Evolutionary conservation across 2,113 vertebrate genomes (phyloP).

Genomic region (Chamaea fasciata): DNA sequence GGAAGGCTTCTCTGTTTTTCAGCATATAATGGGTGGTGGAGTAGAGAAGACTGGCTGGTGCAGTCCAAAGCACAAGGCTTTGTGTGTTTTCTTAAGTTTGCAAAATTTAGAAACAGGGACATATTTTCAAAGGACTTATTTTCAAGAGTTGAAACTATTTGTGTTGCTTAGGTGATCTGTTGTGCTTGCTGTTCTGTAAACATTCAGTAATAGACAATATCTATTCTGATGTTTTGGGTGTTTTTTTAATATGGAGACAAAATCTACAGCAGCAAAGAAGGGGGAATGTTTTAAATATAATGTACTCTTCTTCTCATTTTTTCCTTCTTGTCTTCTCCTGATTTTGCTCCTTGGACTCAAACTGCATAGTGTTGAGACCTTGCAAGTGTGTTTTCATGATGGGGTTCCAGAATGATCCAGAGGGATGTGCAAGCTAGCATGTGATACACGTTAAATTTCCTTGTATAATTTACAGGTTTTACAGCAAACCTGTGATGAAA

Average conservation of each 20-base stretch:
- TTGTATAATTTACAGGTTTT: background rate
- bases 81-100: background rate
- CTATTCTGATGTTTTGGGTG: background rate
- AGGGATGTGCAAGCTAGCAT: background rate
- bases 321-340: background rate
- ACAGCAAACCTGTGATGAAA: background rate
- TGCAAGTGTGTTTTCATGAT: background rate
- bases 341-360: background rate
- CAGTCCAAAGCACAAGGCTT: fast-evolving
- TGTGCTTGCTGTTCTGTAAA: background rate
- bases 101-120: background rate
- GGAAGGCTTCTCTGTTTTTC: background rate
- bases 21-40: background rate
- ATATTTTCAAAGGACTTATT: background rate
- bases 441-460: background rate
- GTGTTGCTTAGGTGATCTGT: background rate
- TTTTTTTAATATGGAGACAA: background rate
- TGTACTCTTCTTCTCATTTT: background rate
- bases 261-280: background rate
- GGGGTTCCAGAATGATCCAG: background rate
- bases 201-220: background rate
- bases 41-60: background rate
- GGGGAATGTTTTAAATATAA: background rate
- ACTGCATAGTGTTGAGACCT: background rate
- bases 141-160: background rate